Percentiles rank a stretch among this genome's conserved stretches.
Conservation (phyloP, 2,888 invertebrate genomes). For the Pardosa pseudoannulata region DNA sequence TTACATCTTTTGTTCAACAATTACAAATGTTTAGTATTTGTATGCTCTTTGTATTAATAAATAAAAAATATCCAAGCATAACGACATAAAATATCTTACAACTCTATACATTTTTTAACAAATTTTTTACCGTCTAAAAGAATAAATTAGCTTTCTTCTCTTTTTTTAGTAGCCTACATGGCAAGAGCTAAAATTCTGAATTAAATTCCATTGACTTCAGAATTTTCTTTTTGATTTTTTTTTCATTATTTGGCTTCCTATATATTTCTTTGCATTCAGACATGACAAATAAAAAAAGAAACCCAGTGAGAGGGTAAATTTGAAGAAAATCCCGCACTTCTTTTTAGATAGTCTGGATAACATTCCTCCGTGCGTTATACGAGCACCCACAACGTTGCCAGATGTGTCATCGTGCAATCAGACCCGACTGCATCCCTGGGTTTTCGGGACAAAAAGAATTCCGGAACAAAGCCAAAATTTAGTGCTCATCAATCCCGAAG, state of each 20-base stretch:
- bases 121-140: too few relatives aligned
- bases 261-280: neutral
- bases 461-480: slow-evolving; percentile 68
- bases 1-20: too few relatives aligned
- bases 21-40: too few relatives aligned
- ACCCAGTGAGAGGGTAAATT: neutral
- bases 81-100: too few relatives aligned
- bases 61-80: too few relatives aligned
- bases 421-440: slow-evolving; percentile 37
- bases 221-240: neutral
- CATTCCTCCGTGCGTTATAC: slow-evolving; percentile 37
- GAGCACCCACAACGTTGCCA: slow-evolving; percentile 45
- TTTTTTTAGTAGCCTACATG: too few relatives aligned
- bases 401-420: slow-evolving; percentile 58
- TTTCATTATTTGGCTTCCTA: neutral
- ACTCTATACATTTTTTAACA: too few relatives aligned
- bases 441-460: slow-evolving; percentile 36
- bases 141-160: too few relatives aligned
- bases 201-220: neutral
- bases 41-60: too few relatives aligned
- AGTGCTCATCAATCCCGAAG: slow-evolving; percentile 53
- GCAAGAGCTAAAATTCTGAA: too few relatives aligned
- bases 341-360: slow-evolving; percentile 42
- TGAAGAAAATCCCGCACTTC: neutral
- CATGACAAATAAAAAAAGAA: too few relatives aligned